Percentiles rank a stretch among this genome's conserved stretches.
Conservation (phyloP, 2,797 vertebrate genomes). For the Tadarida brasiliensis region DNA sequence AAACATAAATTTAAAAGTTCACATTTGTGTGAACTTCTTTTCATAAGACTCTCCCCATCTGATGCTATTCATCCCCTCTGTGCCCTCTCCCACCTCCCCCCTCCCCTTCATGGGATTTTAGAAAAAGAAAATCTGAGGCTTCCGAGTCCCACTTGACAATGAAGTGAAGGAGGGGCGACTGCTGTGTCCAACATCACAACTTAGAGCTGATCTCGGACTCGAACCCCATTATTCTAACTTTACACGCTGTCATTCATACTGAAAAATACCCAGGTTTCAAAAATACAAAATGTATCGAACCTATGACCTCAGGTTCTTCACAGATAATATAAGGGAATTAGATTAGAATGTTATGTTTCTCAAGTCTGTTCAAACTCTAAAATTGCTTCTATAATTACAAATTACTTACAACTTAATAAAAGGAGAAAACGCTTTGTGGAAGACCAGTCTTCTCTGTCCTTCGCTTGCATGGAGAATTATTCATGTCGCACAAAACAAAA, state of each 20-base stretch:
- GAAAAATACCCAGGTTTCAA: not conserved
- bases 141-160: not conserved
- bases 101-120: not conserved
- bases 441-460: not conserved
- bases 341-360: not conserved
- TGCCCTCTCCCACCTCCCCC: not conserved
- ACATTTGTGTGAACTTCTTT: not conserved
- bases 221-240: slow-evolving; percentile 6
- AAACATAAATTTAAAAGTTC: not conserved
- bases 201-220: not conserved
- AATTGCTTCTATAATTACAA: slow-evolving; percentile 9
- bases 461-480: not conserved
- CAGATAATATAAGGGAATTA: not conserved
- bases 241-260: not conserved
- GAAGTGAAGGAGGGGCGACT: not conserved
- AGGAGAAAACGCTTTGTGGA: not conserved
- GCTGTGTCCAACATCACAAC: not conserved
- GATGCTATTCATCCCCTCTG: not conserved
- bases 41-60: not conserved
- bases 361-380: not conserved
- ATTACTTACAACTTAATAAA: not conserved
- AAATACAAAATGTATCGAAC: slow-evolving; percentile 13
- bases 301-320: not conserved
- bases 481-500: not conserved
- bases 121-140: not conserved